These are phyloP conservation scores for Porites evermanni DNA, from an alignment of 92 coral and sea anemone genomes.

Conservation along the genomic window DNA sequence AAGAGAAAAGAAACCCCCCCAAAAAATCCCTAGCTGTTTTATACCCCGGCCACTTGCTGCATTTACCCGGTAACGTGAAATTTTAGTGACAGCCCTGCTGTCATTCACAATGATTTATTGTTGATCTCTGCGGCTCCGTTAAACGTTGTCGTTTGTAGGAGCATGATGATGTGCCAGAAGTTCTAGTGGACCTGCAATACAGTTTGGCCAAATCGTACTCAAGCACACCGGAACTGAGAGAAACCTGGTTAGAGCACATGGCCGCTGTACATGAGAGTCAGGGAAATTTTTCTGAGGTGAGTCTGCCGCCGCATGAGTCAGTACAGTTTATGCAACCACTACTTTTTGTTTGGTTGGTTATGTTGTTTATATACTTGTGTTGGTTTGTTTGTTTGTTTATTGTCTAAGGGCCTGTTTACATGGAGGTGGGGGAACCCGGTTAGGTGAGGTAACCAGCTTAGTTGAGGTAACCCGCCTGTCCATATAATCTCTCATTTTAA, in stretches of 20 bases:
- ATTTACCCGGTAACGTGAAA: too few species aligned
- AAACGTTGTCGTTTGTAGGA: constrained; percentile 60
- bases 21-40: too few species aligned
- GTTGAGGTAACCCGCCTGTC: too few species aligned
- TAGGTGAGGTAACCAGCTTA: too few species aligned
- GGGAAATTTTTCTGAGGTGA: constrained; percentile 92
- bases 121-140: not conserved
- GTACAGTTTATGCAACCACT: not conserved
- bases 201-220: constrained; percentile 99
- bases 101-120: not conserved
- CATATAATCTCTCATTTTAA: too few species aligned
- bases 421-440: too few species aligned
- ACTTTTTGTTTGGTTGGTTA: not conserved
- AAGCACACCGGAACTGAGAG: constrained; percentile 94
- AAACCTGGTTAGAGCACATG: constrained; percentile 99
- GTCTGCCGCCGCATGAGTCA: not conserved
- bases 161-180: constrained; percentile 93
- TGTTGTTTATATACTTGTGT: not conserved
- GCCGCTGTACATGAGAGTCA: constrained; percentile 92
- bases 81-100: too few species aligned
- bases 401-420: too few species aligned
- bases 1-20: too few species aligned
- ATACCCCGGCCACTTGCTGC: too few species aligned
- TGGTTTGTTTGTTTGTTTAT: too few species aligned
- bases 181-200: constrained; percentile 95